Conservation (phyloP, 2,113 vertebrate genomes). For the Rhinopomastus cyanomelas region DNA sequence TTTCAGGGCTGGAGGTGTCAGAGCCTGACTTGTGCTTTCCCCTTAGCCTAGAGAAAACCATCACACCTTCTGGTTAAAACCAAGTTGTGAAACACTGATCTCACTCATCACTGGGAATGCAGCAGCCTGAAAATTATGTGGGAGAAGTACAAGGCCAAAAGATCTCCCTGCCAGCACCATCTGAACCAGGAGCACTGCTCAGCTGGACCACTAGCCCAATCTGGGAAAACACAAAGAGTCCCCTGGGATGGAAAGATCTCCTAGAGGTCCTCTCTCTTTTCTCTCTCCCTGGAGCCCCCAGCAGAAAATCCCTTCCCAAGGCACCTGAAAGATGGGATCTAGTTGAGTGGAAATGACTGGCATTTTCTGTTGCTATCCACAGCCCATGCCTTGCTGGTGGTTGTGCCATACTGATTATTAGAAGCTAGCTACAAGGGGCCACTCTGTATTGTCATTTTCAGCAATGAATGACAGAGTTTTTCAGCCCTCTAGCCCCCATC, state of each 20-base stretch:
- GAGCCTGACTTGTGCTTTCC: background rate
- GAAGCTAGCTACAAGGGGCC: background rate
- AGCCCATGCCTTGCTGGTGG: background rate
- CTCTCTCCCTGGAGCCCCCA: background rate
- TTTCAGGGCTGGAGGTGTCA: background rate
- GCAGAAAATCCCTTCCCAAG: constrained; percentile 24
- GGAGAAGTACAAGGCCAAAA: background rate
- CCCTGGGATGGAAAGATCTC: background rate
- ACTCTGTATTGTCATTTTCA: background rate
- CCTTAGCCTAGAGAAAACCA: background rate
- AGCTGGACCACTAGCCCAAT: background rate
- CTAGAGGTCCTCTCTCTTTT: background rate
- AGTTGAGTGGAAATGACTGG: constrained; percentile 38
- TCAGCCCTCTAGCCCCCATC: background rate
- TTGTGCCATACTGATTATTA: background rate
- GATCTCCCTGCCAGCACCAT: background rate
- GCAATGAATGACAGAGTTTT: background rate
- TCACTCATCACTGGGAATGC: background rate
- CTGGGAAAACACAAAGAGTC: background rate
- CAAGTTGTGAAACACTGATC: background rate
- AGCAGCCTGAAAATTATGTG: background rate
- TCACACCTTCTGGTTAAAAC: background rate
- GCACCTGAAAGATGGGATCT: fast-evolving
- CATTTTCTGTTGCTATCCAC: background rate
- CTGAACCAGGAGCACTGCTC: background rate